Conservation (phyloP, 2,113 vertebrate species). For the Procavia capensis region DNA sequence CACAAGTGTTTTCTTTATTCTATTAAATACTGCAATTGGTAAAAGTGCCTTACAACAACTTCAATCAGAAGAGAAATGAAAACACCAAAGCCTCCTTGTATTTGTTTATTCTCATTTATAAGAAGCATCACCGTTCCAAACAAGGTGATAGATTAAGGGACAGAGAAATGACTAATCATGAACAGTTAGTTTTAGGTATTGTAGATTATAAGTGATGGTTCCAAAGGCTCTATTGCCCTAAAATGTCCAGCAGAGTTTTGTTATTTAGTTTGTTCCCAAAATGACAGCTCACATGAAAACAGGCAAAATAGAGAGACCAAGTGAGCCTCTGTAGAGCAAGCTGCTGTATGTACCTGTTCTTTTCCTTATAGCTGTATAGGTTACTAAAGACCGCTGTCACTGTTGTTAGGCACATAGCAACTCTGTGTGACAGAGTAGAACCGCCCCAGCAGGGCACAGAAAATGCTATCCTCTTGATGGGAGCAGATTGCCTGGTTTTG, state of each 20-base stretch:
- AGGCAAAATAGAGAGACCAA: background rate
- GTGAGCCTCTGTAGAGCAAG: background rate
- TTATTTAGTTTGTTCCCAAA: constrained; percentile 49
- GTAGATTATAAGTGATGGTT: background rate
- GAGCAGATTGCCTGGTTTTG: background rate
- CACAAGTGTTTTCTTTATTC: constrained; percentile 34
- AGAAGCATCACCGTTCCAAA: constrained; percentile 15
- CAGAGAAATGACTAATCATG: background rate
- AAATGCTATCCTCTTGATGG: background rate
- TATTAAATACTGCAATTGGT: constrained; percentile 1
- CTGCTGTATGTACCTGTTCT: background rate
- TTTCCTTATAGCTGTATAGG: background rate
- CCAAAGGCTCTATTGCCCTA: background rate
- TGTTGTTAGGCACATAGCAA: background rate
- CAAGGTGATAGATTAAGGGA: constrained; percentile 11
- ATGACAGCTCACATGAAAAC: constrained; percentile 32
- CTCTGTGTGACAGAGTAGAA: background rate
- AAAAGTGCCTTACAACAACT: constrained; percentile 36
- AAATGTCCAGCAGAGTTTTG: constrained; percentile 10
- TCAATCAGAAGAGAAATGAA: constrained; percentile 40
- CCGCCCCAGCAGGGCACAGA: background rate
- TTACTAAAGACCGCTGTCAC: background rate
- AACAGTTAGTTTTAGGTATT: constrained; percentile 7
- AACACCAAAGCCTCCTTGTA: background rate
- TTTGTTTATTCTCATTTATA: background rate